Evolutionary conservation across 2,888 invertebrate species (phyloP), one percentile per base, ranked within the genome.

Genomic region (Aleiodes leptofemur): DNA sequence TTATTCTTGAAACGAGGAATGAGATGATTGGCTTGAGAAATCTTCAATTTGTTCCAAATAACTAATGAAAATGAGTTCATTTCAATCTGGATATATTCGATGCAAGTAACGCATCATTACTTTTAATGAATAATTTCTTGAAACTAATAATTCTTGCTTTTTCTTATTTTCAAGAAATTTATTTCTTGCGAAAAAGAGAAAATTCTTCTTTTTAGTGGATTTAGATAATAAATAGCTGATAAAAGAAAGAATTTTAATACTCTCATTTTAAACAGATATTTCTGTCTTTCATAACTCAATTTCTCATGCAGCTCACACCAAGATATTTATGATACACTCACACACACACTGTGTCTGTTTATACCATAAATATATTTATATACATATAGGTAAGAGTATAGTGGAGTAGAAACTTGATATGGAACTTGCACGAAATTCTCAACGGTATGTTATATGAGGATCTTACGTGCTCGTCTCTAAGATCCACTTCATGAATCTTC

Each of bases 401-500:
- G 38, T 43, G 43, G 4, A 43, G 64, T 64, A 48, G 64, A 64
- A 64, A 64, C 64, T 64, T 64, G 64, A 29, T 23, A 64, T 64
- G 64, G 23, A 64, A 64, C 64, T 59, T 38, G 64, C 64, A 64
- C 43, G 64, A 64, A 64, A 64, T 64, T 64, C 64, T 43, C 64
- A 64, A 64, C 64, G 48, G 64, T 64, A 43, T 43, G 64, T 64
- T 64, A 48, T 64, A 64, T 23, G 43, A 48, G 64, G 13, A 64
- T 64, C 64, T 64, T 43, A 64, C 43, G 64, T 64, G 64, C 43
- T 64, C 48, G 48, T 64, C 43, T 64, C 64, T 8, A 43, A 48
- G 9, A 64, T 64, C 64, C 48, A 64, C 64, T 64, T 48, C 31
- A 13, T 11, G 64, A 64, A 48, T 64, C 48, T n/a, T 48, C 11